Conservation (phyloP, 2,888 invertebrate genomes). For the Dromius quadrimaculatus region DNA sequence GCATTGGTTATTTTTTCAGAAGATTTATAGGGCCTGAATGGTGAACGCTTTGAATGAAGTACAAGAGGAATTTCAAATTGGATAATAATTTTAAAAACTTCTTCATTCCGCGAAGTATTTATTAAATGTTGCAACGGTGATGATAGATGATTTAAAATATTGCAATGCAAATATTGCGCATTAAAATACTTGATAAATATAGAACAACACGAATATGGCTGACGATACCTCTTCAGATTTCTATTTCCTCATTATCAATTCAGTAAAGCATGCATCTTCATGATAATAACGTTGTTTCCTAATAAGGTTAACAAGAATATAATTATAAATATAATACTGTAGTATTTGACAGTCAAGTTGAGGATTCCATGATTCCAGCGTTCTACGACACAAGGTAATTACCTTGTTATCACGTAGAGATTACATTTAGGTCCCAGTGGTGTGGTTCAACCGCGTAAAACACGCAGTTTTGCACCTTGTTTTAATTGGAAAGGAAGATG, state of each 20-base stretch:
- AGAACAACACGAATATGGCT: no score
- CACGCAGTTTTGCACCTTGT: conserved; percentile 6
- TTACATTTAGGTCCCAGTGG: conserved; percentile 3
- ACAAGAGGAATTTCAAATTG: no score
- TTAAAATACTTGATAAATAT: no score
- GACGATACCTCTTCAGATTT: no score
- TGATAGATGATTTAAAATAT: not conserved
- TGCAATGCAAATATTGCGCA: not conserved
- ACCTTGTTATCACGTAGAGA: conserved; percentile 23
- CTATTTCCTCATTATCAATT: no score
- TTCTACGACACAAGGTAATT: conserved; percentile 20
- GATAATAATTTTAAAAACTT: no score
- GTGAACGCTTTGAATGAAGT: no score
- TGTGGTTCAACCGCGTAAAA: not conserved
- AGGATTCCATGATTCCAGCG: conserved; percentile 22
- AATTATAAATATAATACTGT: conserved; percentile 15
- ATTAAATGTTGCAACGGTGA: not conserved
- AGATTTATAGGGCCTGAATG: no score
- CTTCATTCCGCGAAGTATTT: no score
- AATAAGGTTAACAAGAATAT: conserved; percentile 28
- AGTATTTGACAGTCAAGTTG: conserved; percentile 5
- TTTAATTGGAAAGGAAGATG: conserved; percentile 1
- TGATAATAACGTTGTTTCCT: no score
- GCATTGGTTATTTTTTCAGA: conserved; percentile 26
- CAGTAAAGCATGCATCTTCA: no score